phyloP scores from a whole-genome alignment of 1,140 invertebrate species.

The Bombus pascuorum region DNA sequence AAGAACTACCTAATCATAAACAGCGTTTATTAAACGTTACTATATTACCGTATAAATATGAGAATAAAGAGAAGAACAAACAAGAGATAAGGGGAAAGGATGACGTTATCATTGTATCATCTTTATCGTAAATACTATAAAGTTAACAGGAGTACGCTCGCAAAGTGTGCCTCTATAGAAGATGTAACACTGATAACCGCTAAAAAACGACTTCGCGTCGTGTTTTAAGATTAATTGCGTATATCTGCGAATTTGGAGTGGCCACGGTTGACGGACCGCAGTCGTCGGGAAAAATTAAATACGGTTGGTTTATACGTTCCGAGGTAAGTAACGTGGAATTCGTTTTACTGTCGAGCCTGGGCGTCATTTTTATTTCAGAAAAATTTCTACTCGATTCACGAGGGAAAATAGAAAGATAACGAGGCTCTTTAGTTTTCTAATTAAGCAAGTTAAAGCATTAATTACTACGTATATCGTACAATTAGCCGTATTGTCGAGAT shows the following conservation, averaged over 20 bases:
- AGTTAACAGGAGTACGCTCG: not conserved
- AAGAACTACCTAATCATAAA: not conserved
- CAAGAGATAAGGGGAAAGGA: no score
- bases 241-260: not conserved
- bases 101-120: not conserved
- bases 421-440: not conserved
- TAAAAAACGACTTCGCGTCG: not conserved
- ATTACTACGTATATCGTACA: not conserved
- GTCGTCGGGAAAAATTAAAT: constrained; percentile 3
- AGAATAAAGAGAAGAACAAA: not conserved
- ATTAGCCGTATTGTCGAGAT: no score
- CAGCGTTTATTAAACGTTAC: constrained; percentile 8
- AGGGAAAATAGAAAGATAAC: not conserved
- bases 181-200: constrained; percentile 14
- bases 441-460: not conserved
- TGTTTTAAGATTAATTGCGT: constrained; percentile 1
- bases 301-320: not conserved
- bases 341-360: not conserved
- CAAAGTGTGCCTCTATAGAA: not conserved
- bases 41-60: no score
- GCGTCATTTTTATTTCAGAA: not conserved
- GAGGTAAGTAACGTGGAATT: not conserved
- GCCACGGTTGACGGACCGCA: not conserved
- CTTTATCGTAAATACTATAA: not conserved
- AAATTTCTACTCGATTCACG: not conserved